Percentiles rank a stretch among this genome's conserved stretches.
phyloP scores from a whole-genome alignment of 1,140 invertebrate genomes.

The Hylaeus anthracinus region DNA sequence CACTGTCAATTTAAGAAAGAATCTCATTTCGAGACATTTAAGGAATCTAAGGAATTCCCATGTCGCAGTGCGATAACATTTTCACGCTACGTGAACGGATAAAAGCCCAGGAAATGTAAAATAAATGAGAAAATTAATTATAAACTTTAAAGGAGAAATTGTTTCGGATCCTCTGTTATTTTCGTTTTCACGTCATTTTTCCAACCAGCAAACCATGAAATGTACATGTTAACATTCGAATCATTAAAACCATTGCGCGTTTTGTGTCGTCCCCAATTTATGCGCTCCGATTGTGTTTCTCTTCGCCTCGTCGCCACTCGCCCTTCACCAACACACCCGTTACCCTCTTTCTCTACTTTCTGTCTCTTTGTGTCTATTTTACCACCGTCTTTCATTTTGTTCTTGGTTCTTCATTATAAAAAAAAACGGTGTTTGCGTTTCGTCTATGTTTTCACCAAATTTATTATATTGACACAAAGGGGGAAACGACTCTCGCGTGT shows the following conservation, averaged over 20 bases:
- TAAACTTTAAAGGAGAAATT: neutral
- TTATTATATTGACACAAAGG: no score
- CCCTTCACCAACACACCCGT: constrained; percentile 19
- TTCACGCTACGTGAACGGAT: no score
- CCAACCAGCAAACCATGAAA: neutral
- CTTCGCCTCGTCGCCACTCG: constrained; percentile 57
- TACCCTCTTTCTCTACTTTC: neutral
- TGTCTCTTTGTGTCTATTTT: neutral
- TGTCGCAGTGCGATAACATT: neutral
- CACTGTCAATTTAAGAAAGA: neutral
- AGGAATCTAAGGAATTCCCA: neutral
- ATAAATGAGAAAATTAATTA: neutral
- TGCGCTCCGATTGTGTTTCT: constrained; percentile 55
- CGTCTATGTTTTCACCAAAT: neutral
- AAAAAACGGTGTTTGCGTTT: constrained; percentile 10
- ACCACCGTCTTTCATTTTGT: neutral
- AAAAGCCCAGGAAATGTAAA: neutral
- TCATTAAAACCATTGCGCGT: neutral
- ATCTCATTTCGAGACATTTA: neutral
- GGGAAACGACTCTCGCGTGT: no score
- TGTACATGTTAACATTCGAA: constrained; percentile 17
- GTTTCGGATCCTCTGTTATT: neutral
- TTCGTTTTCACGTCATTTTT: neutral
- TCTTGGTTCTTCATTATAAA: neutral
- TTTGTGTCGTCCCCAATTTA: constrained; percentile 14